Conservation (phyloP, 2,888 invertebrate genomes). For the Elmis aenea region DNA sequence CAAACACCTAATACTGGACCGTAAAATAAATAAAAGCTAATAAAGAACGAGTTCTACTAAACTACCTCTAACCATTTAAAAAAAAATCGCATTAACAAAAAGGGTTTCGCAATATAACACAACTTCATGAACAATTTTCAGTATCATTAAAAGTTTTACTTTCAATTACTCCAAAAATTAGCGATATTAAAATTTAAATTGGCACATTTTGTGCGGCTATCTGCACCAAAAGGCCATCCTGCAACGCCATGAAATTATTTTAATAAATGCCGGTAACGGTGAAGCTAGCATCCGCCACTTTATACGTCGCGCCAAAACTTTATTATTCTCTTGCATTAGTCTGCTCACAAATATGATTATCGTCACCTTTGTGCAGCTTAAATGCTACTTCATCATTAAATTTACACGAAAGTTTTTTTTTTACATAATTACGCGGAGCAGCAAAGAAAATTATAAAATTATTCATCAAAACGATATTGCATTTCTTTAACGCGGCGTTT, state of each 20-base stretch:
- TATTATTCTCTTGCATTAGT: constrained; percentile 21
- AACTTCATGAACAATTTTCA: constrained; percentile 11
- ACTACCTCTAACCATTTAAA: no score
- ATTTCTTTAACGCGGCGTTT: no score
- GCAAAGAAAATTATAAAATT: no score
- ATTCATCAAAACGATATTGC: no score
- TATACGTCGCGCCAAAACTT: constrained; percentile 21
- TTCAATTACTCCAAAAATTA: constrained; percentile 14
- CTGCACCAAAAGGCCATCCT: constrained; percentile 18
- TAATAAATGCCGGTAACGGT: constrained; percentile 20
- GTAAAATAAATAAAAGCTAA: no score
- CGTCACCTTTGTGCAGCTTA: constrained; percentile 21
- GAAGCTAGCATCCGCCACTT: constrained; percentile 15
- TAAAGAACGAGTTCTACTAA: no score
- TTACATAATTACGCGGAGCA: no score
- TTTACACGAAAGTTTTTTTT: no score
- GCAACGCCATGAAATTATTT: constrained; percentile 23
- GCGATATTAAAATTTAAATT: constrained; percentile 12
- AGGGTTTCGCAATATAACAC: no score
- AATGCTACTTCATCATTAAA: no score
- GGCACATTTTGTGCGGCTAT: constrained; percentile 16
- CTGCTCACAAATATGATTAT: constrained; percentile 19
- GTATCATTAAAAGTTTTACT: constrained; percentile 11
- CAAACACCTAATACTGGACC: no score
- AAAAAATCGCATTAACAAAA: no score